A percentile compares a stretch with the other conserved stretches of the same genome.
Evolutionary conservation across 2,797 vertebrate genomes (phyloP).

Genomic region (Tangara arthus): DNA sequence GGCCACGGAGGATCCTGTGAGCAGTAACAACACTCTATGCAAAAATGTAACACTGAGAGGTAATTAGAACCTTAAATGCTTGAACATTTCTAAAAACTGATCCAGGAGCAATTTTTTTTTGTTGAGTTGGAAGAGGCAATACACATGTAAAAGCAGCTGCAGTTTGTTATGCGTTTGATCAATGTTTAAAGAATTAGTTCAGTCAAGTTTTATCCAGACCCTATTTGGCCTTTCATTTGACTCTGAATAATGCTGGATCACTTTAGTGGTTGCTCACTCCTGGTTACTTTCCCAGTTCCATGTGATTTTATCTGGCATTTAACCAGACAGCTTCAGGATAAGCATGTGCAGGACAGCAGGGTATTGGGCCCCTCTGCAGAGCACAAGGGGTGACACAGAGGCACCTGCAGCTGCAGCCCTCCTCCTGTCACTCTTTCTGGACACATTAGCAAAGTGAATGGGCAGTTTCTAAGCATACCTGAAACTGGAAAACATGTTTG

Average conservation of each 20-base stretch:
- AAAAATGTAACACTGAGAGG: neutral
- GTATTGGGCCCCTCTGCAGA: neutral
- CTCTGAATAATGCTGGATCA: neutral
- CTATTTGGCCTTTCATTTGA: neutral
- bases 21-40: rapidly evolving
- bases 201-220: neutral
- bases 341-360: neutral
- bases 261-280: neutral
- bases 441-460: neutral
- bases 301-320: neutral
- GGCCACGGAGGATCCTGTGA: rapidly evolving
- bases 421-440: neutral
- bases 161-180: neutral
- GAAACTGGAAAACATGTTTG: neutral
- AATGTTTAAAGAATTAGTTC: neutral
- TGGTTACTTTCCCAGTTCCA: neutral
- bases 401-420: neutral
- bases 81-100: neutral
- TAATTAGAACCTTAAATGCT: neutral
- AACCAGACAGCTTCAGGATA: neutral
- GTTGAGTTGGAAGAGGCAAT: neutral
- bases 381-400: rapidly evolving
- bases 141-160: neutral
- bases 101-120: neutral
- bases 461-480: neutral